phyloP scores from a whole-genome alignment of 1,140 invertebrate genomes.

The Amphibalanus amphitrite region DNA sequence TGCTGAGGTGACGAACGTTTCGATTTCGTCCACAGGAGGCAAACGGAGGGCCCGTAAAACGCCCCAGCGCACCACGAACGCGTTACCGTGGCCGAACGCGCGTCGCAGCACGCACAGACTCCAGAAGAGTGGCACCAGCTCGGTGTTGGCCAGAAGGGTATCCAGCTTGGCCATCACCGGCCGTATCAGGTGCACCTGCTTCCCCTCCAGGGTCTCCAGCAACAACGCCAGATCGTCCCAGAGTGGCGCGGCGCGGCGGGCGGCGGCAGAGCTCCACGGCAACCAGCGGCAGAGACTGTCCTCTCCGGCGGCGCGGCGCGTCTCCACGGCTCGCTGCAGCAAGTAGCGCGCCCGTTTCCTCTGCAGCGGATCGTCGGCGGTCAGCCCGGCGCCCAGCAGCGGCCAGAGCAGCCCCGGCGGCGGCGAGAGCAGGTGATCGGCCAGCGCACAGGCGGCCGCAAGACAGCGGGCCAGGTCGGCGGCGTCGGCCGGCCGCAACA shows the following conservation, averaged over 20 bases:
- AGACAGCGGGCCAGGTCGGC: neutral
- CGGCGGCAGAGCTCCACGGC: neutral
- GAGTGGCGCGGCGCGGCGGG: conserved; percentile 4
- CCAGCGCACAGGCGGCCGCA: neutral
- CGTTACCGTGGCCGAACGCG: neutral
- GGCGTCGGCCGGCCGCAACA: neutral
- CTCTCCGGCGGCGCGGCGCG: too few species aligned
- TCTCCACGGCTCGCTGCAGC: neutral
- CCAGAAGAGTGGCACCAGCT: neutral
- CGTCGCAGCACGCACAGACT: neutral
- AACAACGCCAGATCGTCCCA: conserved; percentile 30
- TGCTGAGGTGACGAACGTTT: neutral
- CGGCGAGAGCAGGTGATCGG: neutral
- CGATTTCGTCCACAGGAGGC: neutral
- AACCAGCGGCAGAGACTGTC: neutral
- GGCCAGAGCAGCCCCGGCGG: neutral
- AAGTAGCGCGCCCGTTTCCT: neutral
- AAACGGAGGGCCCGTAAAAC: neutral
- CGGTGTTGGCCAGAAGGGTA: conserved; percentile 18
- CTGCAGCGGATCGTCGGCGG: neutral
- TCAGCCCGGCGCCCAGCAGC: neutral
- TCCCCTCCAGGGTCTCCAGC: conserved; percentile 39
- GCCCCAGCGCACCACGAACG: neutral
- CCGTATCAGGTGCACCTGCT: conserved; percentile 38
- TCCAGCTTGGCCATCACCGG: conserved; percentile 31